Base-by-base conservation (phyloP, 2,113 vertebrate species). In the Puntigrus tetrazona region DNA sequence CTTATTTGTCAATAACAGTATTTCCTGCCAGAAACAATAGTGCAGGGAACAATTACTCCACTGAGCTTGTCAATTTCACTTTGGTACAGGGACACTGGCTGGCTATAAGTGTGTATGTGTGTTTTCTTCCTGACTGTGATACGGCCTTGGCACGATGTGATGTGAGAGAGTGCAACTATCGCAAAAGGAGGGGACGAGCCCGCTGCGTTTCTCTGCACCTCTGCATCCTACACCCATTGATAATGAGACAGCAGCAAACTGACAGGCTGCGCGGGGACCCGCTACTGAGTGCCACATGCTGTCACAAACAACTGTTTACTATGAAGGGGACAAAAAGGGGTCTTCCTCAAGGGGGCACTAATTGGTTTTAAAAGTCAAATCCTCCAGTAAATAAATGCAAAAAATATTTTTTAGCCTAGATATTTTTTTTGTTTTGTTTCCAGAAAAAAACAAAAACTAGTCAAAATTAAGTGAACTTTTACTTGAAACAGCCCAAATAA, bases 11-110 rank as follows among this genome's bases (percentile, higher is more conserved):
- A 90, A 94, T 93, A 94, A 93, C 91, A 92, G 91, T 92, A 94
- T 93, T 94, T 93, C 91, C 93, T 93, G 92, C 90, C 90, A 92
- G 92, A 93, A 90, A 93, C 92, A 93, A 93, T 91, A 91, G 93
- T 91, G 91, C 91, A 90, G 90, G 90, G 92, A 91, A 91, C 92
- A 93, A 92, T 93, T 92, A 93, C 91, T 92, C 90, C 90, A 91
- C 92, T 50, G 67, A 89, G 90, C 80, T 89, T 92, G 92, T 92
- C 92, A 92, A 92, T 94, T 92, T 92, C 90, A 91, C 92, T 93
- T 91, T 91, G 86, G 89, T 89, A 81, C 86, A 87, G 87, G 85
- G 55, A 78, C 78, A 61, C 10, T 20, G 69, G 25, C 38, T 50
- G 18, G 20, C 41, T 81, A 13, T 31, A 11, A n/a, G 36, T 25